Evolutionary conservation across 2,113 vertebrate genomes (phyloP).

Genomic region (Guaruba guarouba): DNA sequence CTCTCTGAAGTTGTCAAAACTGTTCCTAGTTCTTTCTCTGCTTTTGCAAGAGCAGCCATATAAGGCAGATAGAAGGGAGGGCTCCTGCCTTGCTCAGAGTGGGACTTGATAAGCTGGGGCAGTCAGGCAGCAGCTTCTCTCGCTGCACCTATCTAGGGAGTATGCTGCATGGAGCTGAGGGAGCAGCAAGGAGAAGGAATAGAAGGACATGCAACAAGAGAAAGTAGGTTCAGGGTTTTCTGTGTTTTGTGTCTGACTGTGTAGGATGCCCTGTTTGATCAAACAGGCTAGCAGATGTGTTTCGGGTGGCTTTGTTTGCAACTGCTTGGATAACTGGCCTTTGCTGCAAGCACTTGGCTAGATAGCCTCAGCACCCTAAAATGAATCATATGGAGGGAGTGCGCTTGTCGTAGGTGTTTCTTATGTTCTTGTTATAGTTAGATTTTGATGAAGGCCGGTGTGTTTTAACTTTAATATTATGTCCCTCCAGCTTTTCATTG

Average conservation of each 20-base stretch:
- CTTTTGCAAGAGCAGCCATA: background rate
- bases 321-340: background rate
- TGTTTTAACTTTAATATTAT: background rate
- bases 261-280: background rate
- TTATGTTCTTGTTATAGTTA: background rate
- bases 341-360: background rate
- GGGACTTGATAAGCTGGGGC: background rate
- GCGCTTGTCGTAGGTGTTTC: background rate
- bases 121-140: background rate
- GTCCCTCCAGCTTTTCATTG: background rate
- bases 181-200: background rate
- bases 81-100: background rate
- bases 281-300: background rate
- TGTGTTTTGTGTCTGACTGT: background rate
- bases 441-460: background rate
- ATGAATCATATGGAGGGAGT: background rate
- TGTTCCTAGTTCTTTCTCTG: background rate
- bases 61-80: constrained; percentile 48
- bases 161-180: background rate
- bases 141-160: background rate
- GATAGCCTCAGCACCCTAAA: background rate
- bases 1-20: background rate
- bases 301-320: background rate
- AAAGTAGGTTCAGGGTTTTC: constrained; percentile 6
- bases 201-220: background rate